Base-by-base conservation (phyloP, 2,888 invertebrate species). In the Aleiodes leptofemur region DNA sequence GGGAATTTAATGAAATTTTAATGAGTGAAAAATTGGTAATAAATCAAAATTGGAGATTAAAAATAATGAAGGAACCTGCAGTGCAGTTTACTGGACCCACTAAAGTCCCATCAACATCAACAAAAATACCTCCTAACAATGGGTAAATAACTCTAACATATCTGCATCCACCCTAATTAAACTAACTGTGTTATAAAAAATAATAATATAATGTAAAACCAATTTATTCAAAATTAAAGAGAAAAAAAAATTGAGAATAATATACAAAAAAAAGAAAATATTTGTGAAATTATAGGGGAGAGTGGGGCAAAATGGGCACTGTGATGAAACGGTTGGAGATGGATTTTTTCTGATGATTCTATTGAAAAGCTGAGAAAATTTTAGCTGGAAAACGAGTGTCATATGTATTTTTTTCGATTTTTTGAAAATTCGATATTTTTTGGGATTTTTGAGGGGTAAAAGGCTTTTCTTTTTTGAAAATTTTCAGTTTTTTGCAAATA, bases 61-160 rank as follows among this genome's bases (percentile, higher is more conserved):
- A 78, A 76, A 77, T 78, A 84, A 84, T 85, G 83, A 85, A 83
- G 84, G 86, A 85, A 76, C 81, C 85, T 61, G 81, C 83, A 77
- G 81, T 84, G 74, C 77, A 82, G 78, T 82, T 80, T 81, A 82
- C 80, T 71, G 82, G 82, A 70, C 80, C 82, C 73, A 78, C 81
- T 77, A 82, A 79, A 79, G 82, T 81, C 76, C 78, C 79, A 73
- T 48, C 80, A 70, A 66, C 69, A 16, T 76, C 79, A 75, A 73
- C 82, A 68, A 82, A 79, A 66, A 76, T 81, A 73, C 66, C 81
- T 72, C 72, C 86, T 72, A 80, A 82, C 80, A 86, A 86, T 79
- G 88, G 88, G 88, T 87, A 87, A 87, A 84, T 86, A 84, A 76
- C 34, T 43, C 59, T 79, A 51, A 69, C 73, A 74, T 76, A 78